These are phyloP conservation scores for Botrylloides violaceus DNA, from an alignment of 23 tunicate species.

Conservation along the genomic window DNA sequence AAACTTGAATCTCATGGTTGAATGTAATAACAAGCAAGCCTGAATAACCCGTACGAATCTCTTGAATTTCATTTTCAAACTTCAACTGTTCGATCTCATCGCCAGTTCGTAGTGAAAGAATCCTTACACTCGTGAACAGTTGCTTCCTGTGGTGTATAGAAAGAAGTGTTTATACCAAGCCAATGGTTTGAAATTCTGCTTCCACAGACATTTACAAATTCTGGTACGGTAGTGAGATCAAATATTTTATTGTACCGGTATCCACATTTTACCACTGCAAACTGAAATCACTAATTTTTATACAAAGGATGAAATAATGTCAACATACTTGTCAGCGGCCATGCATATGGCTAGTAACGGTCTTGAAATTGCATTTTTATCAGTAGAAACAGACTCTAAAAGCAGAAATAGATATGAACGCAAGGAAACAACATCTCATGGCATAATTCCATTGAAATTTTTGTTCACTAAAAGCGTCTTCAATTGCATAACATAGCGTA, in stretches of 20 bases:
- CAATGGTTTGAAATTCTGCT: not conserved
- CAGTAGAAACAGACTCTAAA: no score
- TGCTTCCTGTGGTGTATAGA: slow-evolving; percentile 61
- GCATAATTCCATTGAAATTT: no score
- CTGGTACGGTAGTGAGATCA: no score
- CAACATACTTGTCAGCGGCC: slow-evolving; percentile 68
- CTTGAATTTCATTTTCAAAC: slow-evolving; percentile 45
- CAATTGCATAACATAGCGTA: no score
- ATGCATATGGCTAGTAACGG: slow-evolving; percentile 68
- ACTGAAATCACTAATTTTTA: no score
- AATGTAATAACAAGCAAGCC: slow-evolving; percentile 47
- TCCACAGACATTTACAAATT: not conserved
- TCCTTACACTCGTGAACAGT: slow-evolving; percentile 52
- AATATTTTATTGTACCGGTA: no score
- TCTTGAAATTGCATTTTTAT: slow-evolving; percentile 17
- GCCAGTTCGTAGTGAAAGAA: slow-evolving; percentile 50
- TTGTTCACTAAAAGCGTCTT: no score
- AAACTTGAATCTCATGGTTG: slow-evolving; percentile 52
- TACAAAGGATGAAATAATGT: no score
- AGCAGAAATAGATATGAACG: no score
- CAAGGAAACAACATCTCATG: no score
- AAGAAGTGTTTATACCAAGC: not conserved
- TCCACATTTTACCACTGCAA: no score
- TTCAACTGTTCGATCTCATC: slow-evolving; percentile 50
- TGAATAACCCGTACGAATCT: slow-evolving; percentile 42